A percentile compares a stretch with the other conserved stretches of the same genome.
phyloP scores from a whole-genome alignment of 2,888 invertebrate species.

The Hypena proboscidalis region DNA sequence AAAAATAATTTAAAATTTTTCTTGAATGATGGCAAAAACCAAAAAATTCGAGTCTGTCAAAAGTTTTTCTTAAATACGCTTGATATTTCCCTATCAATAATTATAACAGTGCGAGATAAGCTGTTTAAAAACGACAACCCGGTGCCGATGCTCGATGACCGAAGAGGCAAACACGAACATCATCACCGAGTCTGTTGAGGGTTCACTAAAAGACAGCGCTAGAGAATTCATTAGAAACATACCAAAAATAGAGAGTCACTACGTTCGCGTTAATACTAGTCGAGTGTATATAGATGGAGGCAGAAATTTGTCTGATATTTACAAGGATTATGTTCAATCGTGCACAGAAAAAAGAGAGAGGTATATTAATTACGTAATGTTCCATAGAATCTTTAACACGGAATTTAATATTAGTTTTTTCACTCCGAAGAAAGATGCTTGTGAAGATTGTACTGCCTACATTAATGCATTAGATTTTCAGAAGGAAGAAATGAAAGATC shows the following conservation, averaged over 20 bases:
- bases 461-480: conserved; percentile 9
- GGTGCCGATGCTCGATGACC: conserved; percentile 5
- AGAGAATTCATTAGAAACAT: conserved; percentile 7
- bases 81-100: conserved; percentile 1
- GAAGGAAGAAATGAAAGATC: conserved; percentile 4
- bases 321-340: conserved; percentile 6
- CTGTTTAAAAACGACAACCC: conserved; percentile 4
- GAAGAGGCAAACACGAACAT: conserved; percentile 7
- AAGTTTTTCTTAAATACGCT: conserved; percentile 4
- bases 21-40: conserved; percentile 3
- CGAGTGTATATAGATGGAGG: conserved; percentile 6
- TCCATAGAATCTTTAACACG: conserved; percentile 6
- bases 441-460: conserved; percentile 12
- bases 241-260: conserved; percentile 8
- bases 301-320: conserved; percentile 5
- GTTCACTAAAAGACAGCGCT: conserved; percentile 5
- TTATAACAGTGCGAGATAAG: conserved; percentile 2
- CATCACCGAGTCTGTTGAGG: conserved; percentile 5
- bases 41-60: conserved; percentile 4
- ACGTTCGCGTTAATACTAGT: conserved; percentile 3
- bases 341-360: conserved; percentile 7
- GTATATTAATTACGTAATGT: conserved; percentile 6
- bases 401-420: conserved; percentile 13
- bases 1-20: conserved; percentile 3
- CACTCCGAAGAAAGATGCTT: conserved; percentile 11